Evolutionary conservation across 2,888 invertebrate species (phyloP).

Genomic region (Rhamphomyia laevipes): DNA sequence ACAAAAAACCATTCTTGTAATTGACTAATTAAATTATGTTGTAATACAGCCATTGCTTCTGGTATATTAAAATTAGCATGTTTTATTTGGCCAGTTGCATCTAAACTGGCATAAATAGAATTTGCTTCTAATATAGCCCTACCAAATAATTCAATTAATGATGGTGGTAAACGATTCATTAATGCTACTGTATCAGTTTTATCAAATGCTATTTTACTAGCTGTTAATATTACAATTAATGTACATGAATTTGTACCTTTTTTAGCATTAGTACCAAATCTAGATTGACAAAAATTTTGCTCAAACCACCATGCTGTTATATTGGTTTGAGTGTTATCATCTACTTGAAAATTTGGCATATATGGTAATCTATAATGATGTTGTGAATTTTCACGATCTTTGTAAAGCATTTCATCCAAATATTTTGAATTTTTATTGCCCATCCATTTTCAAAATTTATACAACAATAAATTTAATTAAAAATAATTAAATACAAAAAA

Average conservation of each 20-base stretch:
- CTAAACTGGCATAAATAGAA: constrained; percentile 40
- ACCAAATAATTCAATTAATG: constrained; percentile 40
- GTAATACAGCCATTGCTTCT: constrained; percentile 40
- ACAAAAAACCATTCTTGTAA: constrained; percentile 31
- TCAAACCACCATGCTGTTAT: constrained; percentile 45
- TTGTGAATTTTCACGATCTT: too few species aligned
- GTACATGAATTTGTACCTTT: constrained; percentile 50
- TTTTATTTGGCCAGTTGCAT: constrained; percentile 31
- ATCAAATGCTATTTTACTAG: constrained; percentile 35
- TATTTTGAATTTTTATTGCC: too few species aligned
- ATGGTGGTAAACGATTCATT: constrained; percentile 22
- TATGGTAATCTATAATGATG: too few species aligned
- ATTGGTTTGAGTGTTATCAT: constrained; percentile 4
- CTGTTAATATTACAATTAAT: constrained; percentile 46
- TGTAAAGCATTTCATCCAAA: too few species aligned
- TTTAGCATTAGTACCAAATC: constrained; percentile 40
- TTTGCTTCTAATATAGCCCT: constrained; percentile 48
- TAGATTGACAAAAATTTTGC: constrained; percentile 45
- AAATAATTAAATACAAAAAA: too few species aligned
- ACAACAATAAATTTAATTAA: too few species aligned
- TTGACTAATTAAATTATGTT: constrained; percentile 23
- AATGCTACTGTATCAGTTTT: constrained; percentile 12
- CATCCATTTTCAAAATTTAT: too few species aligned
- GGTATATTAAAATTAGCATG: constrained; percentile 43
- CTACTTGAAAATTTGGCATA: too few species aligned